Evolutionary conservation across 2,888 invertebrate genomes (phyloP).

Genomic region (Copidosoma aretas): DNA sequence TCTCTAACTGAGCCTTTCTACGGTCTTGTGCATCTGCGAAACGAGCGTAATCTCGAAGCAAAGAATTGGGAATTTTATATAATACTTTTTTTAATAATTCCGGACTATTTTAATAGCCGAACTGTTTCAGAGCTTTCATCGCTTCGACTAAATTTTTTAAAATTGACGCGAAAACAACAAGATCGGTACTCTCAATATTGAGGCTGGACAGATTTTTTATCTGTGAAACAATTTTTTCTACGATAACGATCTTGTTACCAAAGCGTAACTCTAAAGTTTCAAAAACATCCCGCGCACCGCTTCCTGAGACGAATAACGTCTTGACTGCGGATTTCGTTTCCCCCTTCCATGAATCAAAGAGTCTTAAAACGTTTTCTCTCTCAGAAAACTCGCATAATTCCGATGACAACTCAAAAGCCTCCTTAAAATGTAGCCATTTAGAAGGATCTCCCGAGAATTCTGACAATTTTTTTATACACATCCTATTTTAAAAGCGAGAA

Average conservation of each 20-base stretch:
- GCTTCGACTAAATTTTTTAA: conserved; percentile 3
- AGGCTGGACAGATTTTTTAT: neutral
- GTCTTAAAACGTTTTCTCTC: neutral
- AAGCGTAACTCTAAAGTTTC: neutral
- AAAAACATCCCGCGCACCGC: neutral
- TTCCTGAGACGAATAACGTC: neutral
- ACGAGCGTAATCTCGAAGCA: neutral
- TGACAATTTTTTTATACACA: neutral
- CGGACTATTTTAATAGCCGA: conserved; percentile 1
- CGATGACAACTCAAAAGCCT: too few relatives aligned
- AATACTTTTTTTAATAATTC: neutral
- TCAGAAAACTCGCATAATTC: neutral
- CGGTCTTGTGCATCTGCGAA: neutral
- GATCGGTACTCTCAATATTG: neutral
- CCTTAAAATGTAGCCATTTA: too few relatives aligned
- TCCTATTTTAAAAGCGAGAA: neutral
- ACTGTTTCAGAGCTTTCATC: neutral
- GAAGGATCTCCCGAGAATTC: neutral
- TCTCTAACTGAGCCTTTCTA: neutral
- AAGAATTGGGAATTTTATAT: neutral
- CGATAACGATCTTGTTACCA: neutral
- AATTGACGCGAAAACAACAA: neutral
- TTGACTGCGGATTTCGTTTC: neutral
- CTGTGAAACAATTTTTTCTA: neutral
- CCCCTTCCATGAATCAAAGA: neutral